These are phyloP conservation scores for Sepiola atlantica DNA, from an alignment of 2,888 invertebrate genomes.

Conservation along the genomic window DNA sequence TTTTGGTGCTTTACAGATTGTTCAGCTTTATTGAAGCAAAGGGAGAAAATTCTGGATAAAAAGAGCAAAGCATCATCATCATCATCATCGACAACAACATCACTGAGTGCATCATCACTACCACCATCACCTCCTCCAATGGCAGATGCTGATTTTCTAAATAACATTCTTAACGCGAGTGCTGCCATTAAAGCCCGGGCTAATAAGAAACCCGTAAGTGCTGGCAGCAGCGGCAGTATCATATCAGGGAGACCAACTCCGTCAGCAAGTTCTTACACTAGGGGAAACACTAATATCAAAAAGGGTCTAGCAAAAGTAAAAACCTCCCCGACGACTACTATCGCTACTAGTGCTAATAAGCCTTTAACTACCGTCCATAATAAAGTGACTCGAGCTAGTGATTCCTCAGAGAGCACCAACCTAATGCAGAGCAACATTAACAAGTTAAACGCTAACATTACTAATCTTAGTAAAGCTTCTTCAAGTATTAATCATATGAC, in stretches of 20 bases:
- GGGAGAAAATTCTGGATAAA: slow-evolving; percentile 37
- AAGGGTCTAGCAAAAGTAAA: neutral
- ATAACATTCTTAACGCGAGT: neutral
- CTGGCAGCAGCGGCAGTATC: too few species aligned
- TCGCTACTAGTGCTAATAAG: neutral
- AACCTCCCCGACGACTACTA: neutral
- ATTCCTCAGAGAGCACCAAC: neutral
- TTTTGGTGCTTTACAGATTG: slow-evolving; percentile 42
- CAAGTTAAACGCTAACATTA: neutral
- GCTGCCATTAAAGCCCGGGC: neutral
- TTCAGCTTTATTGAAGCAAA: slow-evolving; percentile 44
- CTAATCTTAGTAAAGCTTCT: neutral
- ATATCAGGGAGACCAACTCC: neutral
- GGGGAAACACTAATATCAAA: neutral
- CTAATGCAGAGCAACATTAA: neutral
- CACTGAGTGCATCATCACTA: neutral
- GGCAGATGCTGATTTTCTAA: neutral
- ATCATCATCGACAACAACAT: neutral
- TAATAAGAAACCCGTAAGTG: neutral
- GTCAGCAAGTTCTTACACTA: neutral
- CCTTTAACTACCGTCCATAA: neutral
- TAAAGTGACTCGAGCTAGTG: neutral
- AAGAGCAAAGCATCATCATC: neutral
- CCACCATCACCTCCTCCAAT: neutral
- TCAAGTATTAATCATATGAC: neutral